These are phyloP conservation scores for Thaumatotibia leucotreta DNA, from an alignment of 1,140 invertebrate genomes.

Conservation along the genomic window DNA sequence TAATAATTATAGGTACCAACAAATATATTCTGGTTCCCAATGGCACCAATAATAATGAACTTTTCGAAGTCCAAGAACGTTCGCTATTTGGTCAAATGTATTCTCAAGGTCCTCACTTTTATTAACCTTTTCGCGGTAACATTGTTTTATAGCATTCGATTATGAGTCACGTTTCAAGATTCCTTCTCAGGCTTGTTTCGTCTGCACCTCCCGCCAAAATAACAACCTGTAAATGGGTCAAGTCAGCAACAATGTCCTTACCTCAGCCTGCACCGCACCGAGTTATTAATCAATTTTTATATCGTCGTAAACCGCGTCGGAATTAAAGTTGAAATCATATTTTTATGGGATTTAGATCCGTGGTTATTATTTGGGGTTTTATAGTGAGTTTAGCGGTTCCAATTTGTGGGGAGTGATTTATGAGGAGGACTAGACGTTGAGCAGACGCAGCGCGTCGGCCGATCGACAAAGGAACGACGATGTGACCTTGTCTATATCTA, in stretches of 20 bases:
- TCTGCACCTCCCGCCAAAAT: constrained; percentile 62
- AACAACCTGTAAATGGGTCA: constrained; percentile 56
- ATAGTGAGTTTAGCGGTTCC: constrained; percentile 51
- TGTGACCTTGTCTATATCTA: neutral
- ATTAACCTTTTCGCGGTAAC: neutral
- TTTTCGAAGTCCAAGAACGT: no score
- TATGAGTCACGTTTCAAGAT: constrained; percentile 28
- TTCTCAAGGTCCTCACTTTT: no score
- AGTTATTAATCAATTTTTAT: constrained; percentile 72
- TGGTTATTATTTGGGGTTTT: constrained; percentile 58
- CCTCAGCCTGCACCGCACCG: constrained; percentile 39
- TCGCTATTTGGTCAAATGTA: neutral
- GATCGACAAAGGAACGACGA: constrained; percentile 23
- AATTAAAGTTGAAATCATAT: constrained; percentile 68
- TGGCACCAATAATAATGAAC: no score
- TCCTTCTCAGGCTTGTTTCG: constrained; percentile 44
- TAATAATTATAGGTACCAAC: no score
- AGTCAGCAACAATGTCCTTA: constrained; percentile 61
- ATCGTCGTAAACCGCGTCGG: constrained; percentile 61
- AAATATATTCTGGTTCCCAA: no score
- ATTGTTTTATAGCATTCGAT: constrained; percentile 25
- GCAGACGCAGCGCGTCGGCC: constrained; percentile 52
- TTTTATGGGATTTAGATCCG: constrained; percentile 70
- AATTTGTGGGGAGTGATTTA: constrained; percentile 64
- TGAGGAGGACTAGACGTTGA: constrained; percentile 44